These are phyloP conservation scores for Phenganax stokvisi DNA, from an alignment of 92 coral and sea anemone genomes.

Conservation along the genomic window DNA sequence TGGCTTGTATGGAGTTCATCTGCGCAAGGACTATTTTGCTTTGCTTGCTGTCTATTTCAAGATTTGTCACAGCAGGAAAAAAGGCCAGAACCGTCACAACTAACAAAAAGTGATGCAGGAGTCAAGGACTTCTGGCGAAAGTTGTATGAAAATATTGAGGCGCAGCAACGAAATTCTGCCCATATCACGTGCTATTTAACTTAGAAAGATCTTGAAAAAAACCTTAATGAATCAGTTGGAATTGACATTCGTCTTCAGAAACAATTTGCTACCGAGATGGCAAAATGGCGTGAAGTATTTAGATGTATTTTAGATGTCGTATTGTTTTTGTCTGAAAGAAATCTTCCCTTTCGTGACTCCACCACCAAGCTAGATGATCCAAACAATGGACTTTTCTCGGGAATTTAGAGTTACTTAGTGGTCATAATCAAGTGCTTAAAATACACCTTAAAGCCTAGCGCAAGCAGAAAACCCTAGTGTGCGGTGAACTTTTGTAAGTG, in stretches of 20 bases:
- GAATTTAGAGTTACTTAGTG: slow-evolving; percentile 11
- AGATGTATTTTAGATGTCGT: neutral
- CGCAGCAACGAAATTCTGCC: slow-evolving; percentile 17
- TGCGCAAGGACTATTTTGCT: neutral
- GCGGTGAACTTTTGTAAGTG: no score
- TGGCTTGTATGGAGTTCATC: slow-evolving; percentile 30
- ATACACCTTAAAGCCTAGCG: neutral
- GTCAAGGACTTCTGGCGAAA: neutral
- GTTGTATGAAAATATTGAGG: neutral
- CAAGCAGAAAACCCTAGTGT: no score
- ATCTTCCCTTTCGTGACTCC: neutral
- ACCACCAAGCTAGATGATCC: slow-evolving; percentile 4
- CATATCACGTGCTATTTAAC: slow-evolving; percentile 4
- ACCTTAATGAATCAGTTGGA: no score
- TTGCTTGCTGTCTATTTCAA: slow-evolving; percentile 10
- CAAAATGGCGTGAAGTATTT: slow-evolving; percentile 3
- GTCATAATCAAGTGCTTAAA: slow-evolving; percentile 2
- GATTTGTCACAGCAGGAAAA: slow-evolving; percentile 6
- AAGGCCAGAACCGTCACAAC: slow-evolving; percentile 3
- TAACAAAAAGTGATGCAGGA: slow-evolving; percentile 19
- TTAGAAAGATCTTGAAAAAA: no score
- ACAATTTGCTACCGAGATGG: slow-evolving; percentile 1
- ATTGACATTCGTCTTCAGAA: neutral
- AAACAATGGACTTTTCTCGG: slow-evolving; percentile 22
- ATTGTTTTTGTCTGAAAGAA: neutral